These are phyloP conservation scores for Himalopsyche tibetana DNA, from an alignment of 2,888 invertebrate genomes.

Conservation along the genomic window DNA sequence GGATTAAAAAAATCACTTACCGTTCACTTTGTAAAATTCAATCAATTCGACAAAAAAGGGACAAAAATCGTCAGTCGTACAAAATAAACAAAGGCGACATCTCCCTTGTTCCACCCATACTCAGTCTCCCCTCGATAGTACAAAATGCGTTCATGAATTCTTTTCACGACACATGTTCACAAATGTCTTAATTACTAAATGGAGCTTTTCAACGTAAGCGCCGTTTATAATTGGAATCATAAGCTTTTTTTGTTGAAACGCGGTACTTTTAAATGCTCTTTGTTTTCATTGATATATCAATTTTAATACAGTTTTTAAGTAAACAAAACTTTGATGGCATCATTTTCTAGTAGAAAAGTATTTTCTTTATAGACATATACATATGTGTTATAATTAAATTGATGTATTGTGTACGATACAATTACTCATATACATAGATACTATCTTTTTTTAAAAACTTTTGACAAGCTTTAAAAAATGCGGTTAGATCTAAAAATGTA, in stretches of 20 bases:
- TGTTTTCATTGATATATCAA: background rate
- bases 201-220: slow-evolving; percentile 56
- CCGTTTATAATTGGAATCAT: slow-evolving; percentile 59
- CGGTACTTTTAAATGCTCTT: background rate
- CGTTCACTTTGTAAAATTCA: background rate
- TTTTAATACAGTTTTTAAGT: background rate
- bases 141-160: slow-evolving; percentile 29
- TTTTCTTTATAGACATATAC: too few relatives aligned
- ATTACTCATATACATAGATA: too few relatives aligned
- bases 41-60: slow-evolving; percentile 1
- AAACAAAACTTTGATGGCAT: background rate
- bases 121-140: background rate
- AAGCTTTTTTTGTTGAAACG: background rate
- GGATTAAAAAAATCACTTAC: too few relatives aligned
- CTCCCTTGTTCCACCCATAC: background rate
- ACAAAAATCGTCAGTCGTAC: slow-evolving; percentile 22
- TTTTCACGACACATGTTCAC: slow-evolving; percentile 63
- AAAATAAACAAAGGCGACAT: slow-evolving; percentile 17
- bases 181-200: slow-evolving; percentile 61
- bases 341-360: too few relatives aligned
- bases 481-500: too few relatives aligned
- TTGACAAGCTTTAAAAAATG: too few relatives aligned
- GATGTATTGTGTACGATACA: too few relatives aligned
- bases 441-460: too few relatives aligned
- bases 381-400: too few relatives aligned